Evolutionary conservation across 2,888 invertebrate species (phyloP), one percentile per base, ranked within the genome.

Genomic region (Aricia artaxerxes): DNA sequence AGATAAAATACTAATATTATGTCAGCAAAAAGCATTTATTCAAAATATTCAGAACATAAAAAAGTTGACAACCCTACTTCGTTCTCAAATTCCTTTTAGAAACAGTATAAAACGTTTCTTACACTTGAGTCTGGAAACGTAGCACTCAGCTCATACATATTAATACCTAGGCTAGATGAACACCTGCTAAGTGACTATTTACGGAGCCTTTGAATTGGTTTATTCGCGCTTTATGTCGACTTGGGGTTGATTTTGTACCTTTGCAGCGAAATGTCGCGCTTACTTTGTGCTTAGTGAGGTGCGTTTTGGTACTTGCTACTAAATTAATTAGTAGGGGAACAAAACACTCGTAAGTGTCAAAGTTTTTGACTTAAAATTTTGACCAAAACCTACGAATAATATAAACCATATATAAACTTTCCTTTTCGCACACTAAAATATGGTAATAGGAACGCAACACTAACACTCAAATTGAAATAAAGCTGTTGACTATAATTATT

Each of bases 181-280:
- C 82, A 81, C 82, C 82, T 82, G 82, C 82, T 82, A 80, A 82
- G 82, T 82, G 82, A 82, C 82, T 82, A 80, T 79, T 80, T 80
- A 78, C 61, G 53, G 78, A 53, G 80, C 61, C 78, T 73, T 76
- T 79, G 73, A 79, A 79, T 79, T 79, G 75, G 73, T 78, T 75
- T 44, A 73, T 73, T 78, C 73, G 75, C 73, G 78, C 78, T 76
- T 76, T 76, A 53, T 76, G 76, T 53, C 35, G 35, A 57, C 53
- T 76, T 53, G 16, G 75, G 75, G 76, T 76, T 53, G 11, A 35
- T 69, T 69, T 69, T 69, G 69, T 69, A 69, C 69, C 69, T 38
- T 16, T 69, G 35, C 69, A 69, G 69, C 13, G 69, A 69, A 69
- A 69, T 38, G 69, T 69, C 69, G 69, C 69, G 69, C 69, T 69